Conservation (phyloP, 2,888 invertebrate species). For the Cataglyphis cursor region DNA sequence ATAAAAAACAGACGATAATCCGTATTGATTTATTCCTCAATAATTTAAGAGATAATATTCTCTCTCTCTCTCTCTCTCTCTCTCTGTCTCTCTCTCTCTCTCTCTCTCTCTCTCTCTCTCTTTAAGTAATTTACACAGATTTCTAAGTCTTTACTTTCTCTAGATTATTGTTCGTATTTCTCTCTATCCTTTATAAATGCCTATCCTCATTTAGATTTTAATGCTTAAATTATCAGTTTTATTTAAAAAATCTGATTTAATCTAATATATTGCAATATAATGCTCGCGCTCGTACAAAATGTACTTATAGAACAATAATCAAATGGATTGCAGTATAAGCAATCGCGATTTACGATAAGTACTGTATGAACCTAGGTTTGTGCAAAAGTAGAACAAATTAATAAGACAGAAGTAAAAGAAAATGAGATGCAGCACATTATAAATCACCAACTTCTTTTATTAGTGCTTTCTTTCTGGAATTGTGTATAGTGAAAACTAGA, state of each 20-base stretch:
- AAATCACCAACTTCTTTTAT: slow-evolving; percentile 8
- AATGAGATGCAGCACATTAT: slow-evolving; percentile 23
- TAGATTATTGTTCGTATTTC: background rate
- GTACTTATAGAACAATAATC: background rate
- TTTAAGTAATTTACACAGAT: no score
- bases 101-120: background rate
- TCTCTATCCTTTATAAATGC: background rate
- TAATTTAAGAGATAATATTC: slow-evolving; percentile 24
- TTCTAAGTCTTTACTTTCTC: background rate
- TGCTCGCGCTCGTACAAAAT: background rate
- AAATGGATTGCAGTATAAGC: background rate
- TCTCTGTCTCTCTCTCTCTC: background rate
- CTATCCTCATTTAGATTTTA: background rate
- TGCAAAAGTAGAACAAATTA: slow-evolving; percentile 24
- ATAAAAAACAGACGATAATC: slow-evolving; percentile 47
- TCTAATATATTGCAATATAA: background rate
- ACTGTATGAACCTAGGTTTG: slow-evolving; percentile 1
- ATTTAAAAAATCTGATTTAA: background rate
- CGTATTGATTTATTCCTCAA: slow-evolving; percentile 41
- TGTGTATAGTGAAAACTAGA: background rate
- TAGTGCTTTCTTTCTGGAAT: slow-evolving; percentile 26
- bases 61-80: background rate
- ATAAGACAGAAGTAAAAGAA: slow-evolving; percentile 28
- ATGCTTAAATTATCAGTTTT: background rate
- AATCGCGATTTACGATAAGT: slow-evolving; percentile 20